Conservation (phyloP, 2,113 vertebrate genomes). For the Peromyscus maniculatus region DNA sequence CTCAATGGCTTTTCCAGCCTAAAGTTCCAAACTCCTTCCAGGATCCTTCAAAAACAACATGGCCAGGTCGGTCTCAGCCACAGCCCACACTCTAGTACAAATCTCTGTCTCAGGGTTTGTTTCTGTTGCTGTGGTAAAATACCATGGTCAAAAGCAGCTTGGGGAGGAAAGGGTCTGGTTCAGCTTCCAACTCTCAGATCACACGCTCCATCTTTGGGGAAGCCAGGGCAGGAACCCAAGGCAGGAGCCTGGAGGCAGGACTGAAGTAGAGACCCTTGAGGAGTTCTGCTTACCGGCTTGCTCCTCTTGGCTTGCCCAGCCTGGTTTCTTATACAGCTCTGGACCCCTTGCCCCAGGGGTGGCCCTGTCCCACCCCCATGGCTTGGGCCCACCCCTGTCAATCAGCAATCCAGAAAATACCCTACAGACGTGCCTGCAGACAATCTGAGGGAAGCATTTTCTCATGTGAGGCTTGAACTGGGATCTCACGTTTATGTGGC, state of each 20-base stretch:
- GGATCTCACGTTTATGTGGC: neutral
- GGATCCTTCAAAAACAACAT: neutral
- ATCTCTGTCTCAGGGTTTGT: neutral
- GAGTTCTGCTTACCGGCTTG: neutral
- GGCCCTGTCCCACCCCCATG: neutral
- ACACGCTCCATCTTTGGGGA: neutral
- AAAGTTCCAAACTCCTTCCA: neutral
- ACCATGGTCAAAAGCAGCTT: neutral
- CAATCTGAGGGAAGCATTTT: neutral
- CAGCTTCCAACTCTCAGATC: neutral
- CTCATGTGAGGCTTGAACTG: neutral
- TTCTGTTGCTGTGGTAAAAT: neutral
- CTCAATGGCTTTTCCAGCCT: neutral
- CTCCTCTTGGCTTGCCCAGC: no score
- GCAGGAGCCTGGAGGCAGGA: neutral
- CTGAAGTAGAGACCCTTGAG: neutral
- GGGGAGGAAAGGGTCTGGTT: neutral
- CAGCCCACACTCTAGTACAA: neutral
- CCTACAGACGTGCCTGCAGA: neutral
- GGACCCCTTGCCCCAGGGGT: neutral
- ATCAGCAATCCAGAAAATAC: neutral
- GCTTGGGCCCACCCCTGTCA: neutral
- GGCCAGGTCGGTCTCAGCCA: neutral
- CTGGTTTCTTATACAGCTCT: neutral
- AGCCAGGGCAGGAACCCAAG: neutral